These are phyloP conservation scores for Lepus timidus DNA, from an alignment of 2,113 vertebrate genomes.

Conservation along the genomic window DNA sequence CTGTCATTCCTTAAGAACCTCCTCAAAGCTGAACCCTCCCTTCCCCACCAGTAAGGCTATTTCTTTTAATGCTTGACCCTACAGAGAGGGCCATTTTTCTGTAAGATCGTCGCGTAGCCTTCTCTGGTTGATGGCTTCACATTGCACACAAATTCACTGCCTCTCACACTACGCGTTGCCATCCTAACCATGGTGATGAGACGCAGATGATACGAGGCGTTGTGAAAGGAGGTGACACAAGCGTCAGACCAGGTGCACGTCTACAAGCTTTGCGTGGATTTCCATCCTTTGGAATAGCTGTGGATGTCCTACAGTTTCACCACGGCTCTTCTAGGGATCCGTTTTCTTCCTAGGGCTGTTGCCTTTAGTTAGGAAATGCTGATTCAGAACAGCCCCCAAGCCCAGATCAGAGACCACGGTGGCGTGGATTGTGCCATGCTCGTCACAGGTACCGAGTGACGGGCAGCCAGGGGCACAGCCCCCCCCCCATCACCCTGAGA, in stretches of 20 bases:
- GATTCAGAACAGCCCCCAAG: background rate
- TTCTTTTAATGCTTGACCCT: conserved; percentile 37
- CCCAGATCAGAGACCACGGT: background rate
- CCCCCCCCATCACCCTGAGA: background rate
- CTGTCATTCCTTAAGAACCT: conserved; percentile 30
- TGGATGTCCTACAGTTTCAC: background rate
- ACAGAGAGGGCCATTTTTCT: conserved; percentile 61
- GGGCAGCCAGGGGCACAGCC: background rate
- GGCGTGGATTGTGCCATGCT: background rate
- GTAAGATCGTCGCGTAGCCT: conserved; percentile 16
- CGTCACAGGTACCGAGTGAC: background rate
- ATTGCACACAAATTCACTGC: background rate
- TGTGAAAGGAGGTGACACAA: background rate
- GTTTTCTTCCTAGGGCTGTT: background rate
- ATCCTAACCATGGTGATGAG: too few species aligned
- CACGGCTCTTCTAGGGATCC: background rate
- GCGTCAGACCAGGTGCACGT: background rate
- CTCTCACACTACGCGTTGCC: too few species aligned
- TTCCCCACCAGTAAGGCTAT: background rate
- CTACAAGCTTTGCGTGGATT: background rate
- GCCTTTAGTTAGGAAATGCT: background rate
- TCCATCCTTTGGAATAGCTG: background rate
- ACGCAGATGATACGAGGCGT: too few species aligned
- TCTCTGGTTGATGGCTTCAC: background rate
- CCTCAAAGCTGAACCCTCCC: conserved; percentile 33